phyloP scores from a whole-genome alignment of 2,797 vertebrate species.

The Xerus rutilus region DNA sequence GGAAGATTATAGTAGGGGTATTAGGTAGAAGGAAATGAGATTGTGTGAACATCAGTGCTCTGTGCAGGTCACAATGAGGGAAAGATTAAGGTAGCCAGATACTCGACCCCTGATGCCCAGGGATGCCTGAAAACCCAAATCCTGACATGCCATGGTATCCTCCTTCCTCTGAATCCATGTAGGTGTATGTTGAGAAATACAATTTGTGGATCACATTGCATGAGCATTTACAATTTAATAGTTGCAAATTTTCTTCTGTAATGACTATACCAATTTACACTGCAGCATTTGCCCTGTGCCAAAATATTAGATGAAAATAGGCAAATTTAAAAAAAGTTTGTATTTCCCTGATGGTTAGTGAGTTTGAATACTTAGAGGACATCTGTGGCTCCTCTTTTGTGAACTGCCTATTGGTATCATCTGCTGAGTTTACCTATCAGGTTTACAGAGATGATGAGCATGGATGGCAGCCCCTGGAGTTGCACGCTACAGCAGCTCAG shows the following conservation, averaged over 20 bases:
- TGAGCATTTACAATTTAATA: background rate
- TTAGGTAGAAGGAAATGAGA: background rate
- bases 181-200: background rate
- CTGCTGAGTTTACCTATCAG: background rate
- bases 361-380: background rate
- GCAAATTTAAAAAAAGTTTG: background rate
- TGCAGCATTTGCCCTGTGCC: background rate
- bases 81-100: background rate
- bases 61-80: background rate
- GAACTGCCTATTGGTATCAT: background rate
- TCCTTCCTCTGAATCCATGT: background rate
- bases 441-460: background rate
- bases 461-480: background rate
- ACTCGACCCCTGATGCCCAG: background rate
- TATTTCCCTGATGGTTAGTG: background rate
- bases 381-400: background rate
- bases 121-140: background rate
- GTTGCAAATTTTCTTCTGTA: background rate
- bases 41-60: background rate
- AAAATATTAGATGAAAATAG: background rate
- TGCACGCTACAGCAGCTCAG: background rate
- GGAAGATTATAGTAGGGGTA: background rate
- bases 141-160: background rate
- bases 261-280: background rate
- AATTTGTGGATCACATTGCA: background rate